Evolutionary conservation across 2,797 vertebrate species (phyloP).

Genomic region (Antrozous pallidus): DNA sequence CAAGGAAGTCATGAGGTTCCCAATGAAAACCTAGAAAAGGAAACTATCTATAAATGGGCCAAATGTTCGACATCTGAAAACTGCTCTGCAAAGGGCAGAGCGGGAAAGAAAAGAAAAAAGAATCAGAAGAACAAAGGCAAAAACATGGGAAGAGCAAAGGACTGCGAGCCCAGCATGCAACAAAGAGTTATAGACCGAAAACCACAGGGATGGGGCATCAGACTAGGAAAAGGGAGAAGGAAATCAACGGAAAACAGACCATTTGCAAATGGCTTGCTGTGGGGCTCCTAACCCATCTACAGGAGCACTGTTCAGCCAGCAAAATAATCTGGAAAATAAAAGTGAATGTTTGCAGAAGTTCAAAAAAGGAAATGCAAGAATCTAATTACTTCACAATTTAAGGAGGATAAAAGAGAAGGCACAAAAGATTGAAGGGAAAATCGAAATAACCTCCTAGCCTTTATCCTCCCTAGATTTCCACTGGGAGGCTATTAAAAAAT

Average conservation of each 20-base stretch:
- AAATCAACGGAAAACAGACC: background rate
- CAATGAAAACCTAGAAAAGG: background rate
- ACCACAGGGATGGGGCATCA: background rate
- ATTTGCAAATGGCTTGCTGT: background rate
- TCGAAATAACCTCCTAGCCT: background rate
- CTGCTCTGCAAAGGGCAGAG: background rate
- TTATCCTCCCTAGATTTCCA: background rate
- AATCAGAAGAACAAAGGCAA: background rate
- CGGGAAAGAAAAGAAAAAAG: accelerated
- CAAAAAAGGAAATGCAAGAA: background rate
- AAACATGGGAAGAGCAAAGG: accelerated
- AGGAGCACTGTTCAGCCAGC: background rate
- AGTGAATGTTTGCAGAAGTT: background rate
- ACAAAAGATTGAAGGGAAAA: background rate
- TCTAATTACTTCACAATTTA: slow-evolving; percentile 11
- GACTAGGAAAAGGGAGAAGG: background rate
- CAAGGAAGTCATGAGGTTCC: background rate
- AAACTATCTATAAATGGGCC: background rate
- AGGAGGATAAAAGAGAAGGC: background rate
- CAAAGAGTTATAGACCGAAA: background rate
- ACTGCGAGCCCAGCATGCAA: accelerated
- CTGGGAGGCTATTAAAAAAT: background rate
- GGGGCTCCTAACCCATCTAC: background rate
- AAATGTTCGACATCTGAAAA: background rate
- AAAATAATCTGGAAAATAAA: slow-evolving; percentile 38